Evolutionary conservation across 2,888 invertebrate species (phyloP).

Genomic region (Scaptomyza tumidula): DNA sequence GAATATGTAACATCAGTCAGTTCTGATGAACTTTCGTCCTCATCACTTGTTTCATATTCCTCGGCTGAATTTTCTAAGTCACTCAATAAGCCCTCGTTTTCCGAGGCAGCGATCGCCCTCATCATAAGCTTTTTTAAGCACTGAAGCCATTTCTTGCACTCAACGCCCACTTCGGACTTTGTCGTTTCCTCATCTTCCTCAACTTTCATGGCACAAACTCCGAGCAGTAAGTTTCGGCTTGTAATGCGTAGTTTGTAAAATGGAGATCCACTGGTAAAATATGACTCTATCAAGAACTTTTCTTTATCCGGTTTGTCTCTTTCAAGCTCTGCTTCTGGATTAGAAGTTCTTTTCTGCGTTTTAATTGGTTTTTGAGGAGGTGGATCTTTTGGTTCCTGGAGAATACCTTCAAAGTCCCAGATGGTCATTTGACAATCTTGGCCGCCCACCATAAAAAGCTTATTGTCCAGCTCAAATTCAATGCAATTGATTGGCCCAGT

Average conservation of each 20-base stretch:
- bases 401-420: conserved; percentile 58
- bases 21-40: background rate
- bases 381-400: conserved; percentile 16
- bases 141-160: conserved; percentile 34
- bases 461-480: conserved; percentile 48
- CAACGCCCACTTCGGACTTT: background rate
- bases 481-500: conserved; percentile 36
- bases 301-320: background rate
- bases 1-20: background rate
- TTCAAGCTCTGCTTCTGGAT: background rate
- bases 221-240: conserved; percentile 49
- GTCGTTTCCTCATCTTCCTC: background rate
- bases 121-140: conserved; percentile 34
- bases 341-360: background rate
- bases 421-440: conserved; percentile 48
- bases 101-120: conserved; percentile 15
- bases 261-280: conserved; percentile 30
- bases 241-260: conserved; percentile 41
- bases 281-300: conserved; percentile 35
- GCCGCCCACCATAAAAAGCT: conserved; percentile 47
- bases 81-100: background rate
- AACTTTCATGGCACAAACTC: conserved; percentile 27
- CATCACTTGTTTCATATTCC: background rate
- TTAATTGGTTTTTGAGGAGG: background rate
- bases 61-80: background rate